Base-by-base conservation (phyloP, 92 coral and sea anemone species). In the Parazoanthus darwini region DNA sequence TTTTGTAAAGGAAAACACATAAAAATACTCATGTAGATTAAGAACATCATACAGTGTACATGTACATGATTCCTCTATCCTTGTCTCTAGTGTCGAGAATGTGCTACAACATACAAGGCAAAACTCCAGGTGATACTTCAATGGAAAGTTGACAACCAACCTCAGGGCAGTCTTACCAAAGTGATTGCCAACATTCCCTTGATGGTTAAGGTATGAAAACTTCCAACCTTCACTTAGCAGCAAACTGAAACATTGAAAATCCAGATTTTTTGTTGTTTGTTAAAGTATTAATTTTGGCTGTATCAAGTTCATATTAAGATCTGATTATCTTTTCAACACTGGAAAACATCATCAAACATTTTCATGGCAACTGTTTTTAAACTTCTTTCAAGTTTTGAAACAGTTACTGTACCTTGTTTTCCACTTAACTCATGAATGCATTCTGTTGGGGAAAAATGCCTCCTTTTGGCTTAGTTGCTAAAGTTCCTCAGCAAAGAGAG, bases 71-170 rank as follows among this genome's bases (percentile, higher is more conserved):
- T n/a, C 37, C 23, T 56, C 20, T 63, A 6, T 6, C 37, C 83
- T 42, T 26, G 36, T 29, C 44, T 87, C 15, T 43, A 97, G 99
- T 95, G 98, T 79, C 93, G 99, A 38, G 97, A 97, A 87, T 90
- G 95, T 77, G 94, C 96, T 29, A 74, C 96, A 16, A 97, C 94
- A 54, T 97, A 97, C 93, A 95, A 85, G 81, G 94, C 97, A 11
- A 97, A 97, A 81, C 97, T 97, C 46, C 97, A 95, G 77, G 98
- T 97, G 23, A 91, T 95, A 0, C 65, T 95, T 14, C 99, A 97
- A 72, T 97, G 99, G 99, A 97, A 95, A 82, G 77, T 97, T 43
- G 93, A 95, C 75, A 95, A 97, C 48, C 94, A 92, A 71, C 90
- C 86, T 6, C 93, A 96, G 80, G 99, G 98, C 71, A 97, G 92